Evolutionary conservation across 2,797 vertebrate genomes (phyloP).

Genomic region (Spinus olivaceus): DNA sequence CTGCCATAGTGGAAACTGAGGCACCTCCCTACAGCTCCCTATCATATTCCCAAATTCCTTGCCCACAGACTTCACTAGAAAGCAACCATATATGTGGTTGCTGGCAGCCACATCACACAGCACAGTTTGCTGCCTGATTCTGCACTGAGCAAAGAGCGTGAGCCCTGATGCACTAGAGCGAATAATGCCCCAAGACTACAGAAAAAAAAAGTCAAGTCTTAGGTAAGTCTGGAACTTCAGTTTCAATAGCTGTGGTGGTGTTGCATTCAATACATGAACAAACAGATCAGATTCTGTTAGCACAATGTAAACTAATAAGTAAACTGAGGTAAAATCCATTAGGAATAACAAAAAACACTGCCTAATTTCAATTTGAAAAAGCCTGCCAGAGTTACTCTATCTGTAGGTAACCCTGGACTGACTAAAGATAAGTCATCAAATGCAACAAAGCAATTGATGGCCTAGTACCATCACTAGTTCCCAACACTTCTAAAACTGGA

Average conservation of each 20-base stretch:
- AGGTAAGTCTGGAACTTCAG: neutral
- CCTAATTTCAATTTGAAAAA: neutral
- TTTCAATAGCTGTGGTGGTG: neutral
- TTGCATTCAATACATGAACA: neutral
- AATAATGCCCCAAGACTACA: neutral
- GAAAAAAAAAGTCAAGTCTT: neutral
- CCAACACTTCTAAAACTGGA: neutral
- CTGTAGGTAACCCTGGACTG: neutral
- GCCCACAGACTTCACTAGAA: neutral
- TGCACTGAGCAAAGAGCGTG: neutral
- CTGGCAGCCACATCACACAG: neutral
- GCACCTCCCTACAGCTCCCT: neutral
- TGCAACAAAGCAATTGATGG: neutral
- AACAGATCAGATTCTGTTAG: neutral
- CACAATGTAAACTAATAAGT: neutral
- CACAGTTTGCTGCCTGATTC: neutral
- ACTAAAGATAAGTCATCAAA: fast-evolving
- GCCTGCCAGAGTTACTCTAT: neutral
- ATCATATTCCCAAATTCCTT: neutral
- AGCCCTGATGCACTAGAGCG: fast-evolving
- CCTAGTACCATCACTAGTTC: neutral
- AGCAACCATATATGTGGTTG: fast-evolving
- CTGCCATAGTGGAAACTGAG: neutral
- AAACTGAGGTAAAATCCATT: neutral
- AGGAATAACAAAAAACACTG: neutral